phyloP scores from a whole-genome alignment of 1,140 invertebrate genomes.

The Brachionus paranguensis region DNA sequence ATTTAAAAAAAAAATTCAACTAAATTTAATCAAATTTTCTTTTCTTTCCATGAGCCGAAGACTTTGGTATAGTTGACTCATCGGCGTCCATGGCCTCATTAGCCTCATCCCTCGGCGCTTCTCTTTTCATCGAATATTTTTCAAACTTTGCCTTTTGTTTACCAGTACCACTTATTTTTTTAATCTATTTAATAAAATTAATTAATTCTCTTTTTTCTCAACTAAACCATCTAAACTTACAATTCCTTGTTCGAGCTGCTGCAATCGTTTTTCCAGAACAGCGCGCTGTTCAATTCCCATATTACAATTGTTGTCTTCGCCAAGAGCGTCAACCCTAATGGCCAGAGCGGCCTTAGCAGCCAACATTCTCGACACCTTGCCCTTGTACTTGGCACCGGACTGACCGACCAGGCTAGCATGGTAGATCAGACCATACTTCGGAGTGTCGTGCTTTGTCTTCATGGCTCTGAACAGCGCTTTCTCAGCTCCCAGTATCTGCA shows the following conservation, averaged over 20 bases:
- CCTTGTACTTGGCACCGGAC: conserved; percentile 78
- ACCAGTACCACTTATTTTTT: conserved; percentile 70
- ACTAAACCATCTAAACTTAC: conserved; percentile 47
- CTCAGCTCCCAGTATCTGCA: conserved; percentile 96
- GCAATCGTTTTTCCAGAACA: conserved; percentile 72
- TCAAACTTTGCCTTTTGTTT: conserved; percentile 80
- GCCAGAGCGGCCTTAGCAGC: conserved; percentile 89
- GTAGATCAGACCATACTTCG: conserved; percentile 98
- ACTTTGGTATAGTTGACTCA: conserved; percentile 28
- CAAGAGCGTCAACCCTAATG: conserved; percentile 87
- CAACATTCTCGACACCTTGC: conserved; percentile 82
- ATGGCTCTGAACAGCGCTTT: conserved; percentile 93
- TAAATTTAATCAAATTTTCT: conserved; percentile 37
- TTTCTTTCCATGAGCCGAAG: background rate
- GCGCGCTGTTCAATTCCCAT: conserved; percentile 78
- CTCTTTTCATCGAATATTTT: conserved; percentile 73
- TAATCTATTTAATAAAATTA: conserved; percentile 41
- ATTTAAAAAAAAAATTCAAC: background rate
- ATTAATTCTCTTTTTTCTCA: conserved; percentile 46
- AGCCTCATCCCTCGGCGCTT: conserved; percentile 39
- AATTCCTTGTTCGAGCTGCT: conserved; percentile 76
- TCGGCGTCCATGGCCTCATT: conserved; percentile 22
- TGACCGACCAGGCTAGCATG: conserved; percentile 88
- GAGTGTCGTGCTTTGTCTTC: conserved; percentile 94
- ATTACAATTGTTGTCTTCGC: conserved; percentile 71